These are phyloP conservation scores for Diloba caeruleocephala DNA, from an alignment of 2,888 invertebrate species.

Conservation along the genomic window DNA sequence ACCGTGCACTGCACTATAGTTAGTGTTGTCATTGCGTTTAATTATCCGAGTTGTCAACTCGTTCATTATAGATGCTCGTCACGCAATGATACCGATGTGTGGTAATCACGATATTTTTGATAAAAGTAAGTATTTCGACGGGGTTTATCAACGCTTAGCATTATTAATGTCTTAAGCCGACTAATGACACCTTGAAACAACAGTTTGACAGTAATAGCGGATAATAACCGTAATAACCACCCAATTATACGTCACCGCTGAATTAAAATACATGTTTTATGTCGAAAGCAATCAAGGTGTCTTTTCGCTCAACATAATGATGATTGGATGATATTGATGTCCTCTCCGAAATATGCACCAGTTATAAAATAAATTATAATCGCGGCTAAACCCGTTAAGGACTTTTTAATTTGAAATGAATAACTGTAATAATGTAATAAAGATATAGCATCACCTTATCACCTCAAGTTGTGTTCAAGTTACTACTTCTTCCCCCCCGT, in stretches of 20 bases:
- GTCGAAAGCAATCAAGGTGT: slow-evolving; percentile 26
- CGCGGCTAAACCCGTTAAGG: too few species aligned
- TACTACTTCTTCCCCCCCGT: too few species aligned
- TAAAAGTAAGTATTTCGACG: not conserved
- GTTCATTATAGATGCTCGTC: slow-evolving; percentile 43
- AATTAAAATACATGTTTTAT: slow-evolving; percentile 25
- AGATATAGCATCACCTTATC: slow-evolving; percentile 43
- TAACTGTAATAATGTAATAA: too few species aligned
- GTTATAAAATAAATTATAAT: slow-evolving; percentile 28
- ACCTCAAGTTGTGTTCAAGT: too few species aligned
- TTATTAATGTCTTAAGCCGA: slow-evolving; percentile 33
- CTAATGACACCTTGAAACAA: slow-evolving; percentile 24
- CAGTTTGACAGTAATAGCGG: slow-evolving; percentile 26
- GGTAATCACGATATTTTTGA: slow-evolving; percentile 43
- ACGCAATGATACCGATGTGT: slow-evolving; percentile 49
- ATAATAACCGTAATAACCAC: slow-evolving; percentile 19
- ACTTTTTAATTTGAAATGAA: slow-evolving; percentile 33
- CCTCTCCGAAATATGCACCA: slow-evolving; percentile 19
- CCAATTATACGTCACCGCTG: slow-evolving; percentile 12
- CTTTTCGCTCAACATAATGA: slow-evolving; percentile 16
- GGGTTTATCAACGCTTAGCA: slow-evolving; percentile 11
- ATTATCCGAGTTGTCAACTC: slow-evolving; percentile 55
- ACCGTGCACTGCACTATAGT: slow-evolving; percentile 31
- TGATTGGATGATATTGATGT: slow-evolving; percentile 16
- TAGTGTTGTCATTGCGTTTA: slow-evolving; percentile 51